These are phyloP conservation scores for Pteria penguin DNA, from an alignment of 2,888 invertebrate genomes.

Conservation along the genomic window DNA sequence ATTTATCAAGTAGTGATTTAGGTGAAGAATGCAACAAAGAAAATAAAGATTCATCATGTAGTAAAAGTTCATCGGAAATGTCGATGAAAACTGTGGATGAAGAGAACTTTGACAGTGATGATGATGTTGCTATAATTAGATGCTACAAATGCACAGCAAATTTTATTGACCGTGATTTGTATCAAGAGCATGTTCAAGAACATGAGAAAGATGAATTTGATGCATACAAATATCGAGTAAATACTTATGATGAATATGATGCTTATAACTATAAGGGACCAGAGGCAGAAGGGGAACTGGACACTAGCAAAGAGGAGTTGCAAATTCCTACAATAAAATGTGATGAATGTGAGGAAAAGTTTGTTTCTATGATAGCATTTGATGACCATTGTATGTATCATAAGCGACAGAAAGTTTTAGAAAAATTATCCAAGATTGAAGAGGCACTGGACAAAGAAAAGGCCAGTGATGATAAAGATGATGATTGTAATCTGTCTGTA, in stretches of 20 bases:
- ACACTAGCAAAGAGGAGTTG: background rate
- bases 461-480: too few relatives aligned
- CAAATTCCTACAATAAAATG: too few relatives aligned
- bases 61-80: background rate
- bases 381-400: background rate
- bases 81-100: background rate
- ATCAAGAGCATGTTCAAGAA: background rate
- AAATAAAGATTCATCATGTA: background rate
- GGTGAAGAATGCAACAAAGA: background rate
- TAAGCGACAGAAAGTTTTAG: background rate
- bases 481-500: background rate
- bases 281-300: background rate
- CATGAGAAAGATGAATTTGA: slow-evolving; percentile 6
- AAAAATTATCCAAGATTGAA: background rate
- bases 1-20: too few relatives aligned
- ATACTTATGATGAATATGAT: background rate
- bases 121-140: slow-evolving; percentile 4
- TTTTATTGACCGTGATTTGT: background rate
- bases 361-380: background rate
- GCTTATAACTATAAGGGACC: background rate
- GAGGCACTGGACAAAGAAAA: background rate
- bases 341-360: background rate
- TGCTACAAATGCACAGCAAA: background rate
- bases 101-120: slow-evolving; percentile 1
- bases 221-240: background rate